Evolutionary conservation across 2,113 vertebrate species (phyloP), one percentile per base, ranked within the genome.

Genomic region (Dromas ardeola): DNA sequence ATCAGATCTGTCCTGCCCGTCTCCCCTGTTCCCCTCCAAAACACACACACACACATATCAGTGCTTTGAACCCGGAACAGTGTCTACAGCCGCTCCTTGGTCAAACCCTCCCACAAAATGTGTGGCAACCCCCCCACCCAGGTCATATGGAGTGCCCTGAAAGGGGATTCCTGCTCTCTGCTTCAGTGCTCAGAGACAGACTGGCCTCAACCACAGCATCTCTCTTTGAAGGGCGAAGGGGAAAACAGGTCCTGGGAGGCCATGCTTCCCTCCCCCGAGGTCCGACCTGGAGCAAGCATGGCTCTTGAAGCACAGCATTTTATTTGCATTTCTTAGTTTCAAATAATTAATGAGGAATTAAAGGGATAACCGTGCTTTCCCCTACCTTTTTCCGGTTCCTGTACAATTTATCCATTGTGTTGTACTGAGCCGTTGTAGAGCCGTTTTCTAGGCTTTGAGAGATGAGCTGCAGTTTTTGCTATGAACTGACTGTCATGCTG

Each of bases 301-400:
- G 92, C 96, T 96, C 87, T 79, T 49, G 85, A 96, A 97, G 95
- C 95, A 97, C 97, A 94, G 86, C 8, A 62, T 52, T 96, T 83
- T 87, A 27, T 88, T 91, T 92, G 94, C 83, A 38, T 93, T 94
- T 95, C 93, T 71, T 79, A 13, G 55, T 78, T 92, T 55, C 65
- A 43, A 72, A 6, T 73, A 63, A 34, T 63, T 81, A 43, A 26
- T 23, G 81, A 93, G 87, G 73, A 84, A 26, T 47, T 69, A 29
- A 66, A 94, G 86, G 81, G 84, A 58, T 50, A 15, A 23, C 76
- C 1, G 27, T 91, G 93, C 92, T 92, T n/a, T 72, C 86, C 91
- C 87, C 14, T 34, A 10, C 91, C 69, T 78, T 73, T n/a, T 55
- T 27, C 90, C 8, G 34, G 91, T 71, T 93, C 78, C 91, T 70